phyloP scores from a whole-genome alignment of 2,797 vertebrate species.

The Catamblyrhynchus diadema region DNA sequence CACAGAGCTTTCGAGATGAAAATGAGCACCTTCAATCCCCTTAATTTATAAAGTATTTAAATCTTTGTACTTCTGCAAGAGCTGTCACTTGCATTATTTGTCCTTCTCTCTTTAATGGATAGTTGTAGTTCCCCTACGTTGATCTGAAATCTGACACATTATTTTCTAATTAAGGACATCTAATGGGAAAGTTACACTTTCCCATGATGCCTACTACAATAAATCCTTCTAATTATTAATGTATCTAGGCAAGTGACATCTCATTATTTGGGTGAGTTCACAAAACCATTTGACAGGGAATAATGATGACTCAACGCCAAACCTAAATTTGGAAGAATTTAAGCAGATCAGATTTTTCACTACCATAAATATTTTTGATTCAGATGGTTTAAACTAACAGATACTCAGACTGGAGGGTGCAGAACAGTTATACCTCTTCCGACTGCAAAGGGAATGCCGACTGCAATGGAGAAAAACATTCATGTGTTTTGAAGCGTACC shows the following conservation, averaged over 20 bases:
- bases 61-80: conserved; percentile 41
- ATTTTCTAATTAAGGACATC: conserved; percentile 58
- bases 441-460: background rate
- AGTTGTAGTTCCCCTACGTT: conserved; percentile 1
- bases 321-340: conserved; percentile 5
- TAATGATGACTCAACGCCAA: conserved; percentile 38
- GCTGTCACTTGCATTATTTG: conserved; percentile 36
- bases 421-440: background rate
- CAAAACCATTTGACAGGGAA: conserved; percentile 59
- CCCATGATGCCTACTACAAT: conserved; percentile 52
- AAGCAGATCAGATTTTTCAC: background rate
- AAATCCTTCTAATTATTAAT: conserved; percentile 59
- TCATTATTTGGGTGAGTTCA: conserved; percentile 60
- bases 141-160: conserved; percentile 50
- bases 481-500: rapidly evolving
- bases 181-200: conserved; percentile 58
- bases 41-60: conserved; percentile 65
- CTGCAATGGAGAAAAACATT: background rate
- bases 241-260: conserved; percentile 56
- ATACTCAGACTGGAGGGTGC: background rate
- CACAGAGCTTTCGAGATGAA: conserved; percentile 18
- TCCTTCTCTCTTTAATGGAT: conserved; percentile 11
- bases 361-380: background rate
- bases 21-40: conserved; percentile 47
- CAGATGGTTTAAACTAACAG: background rate